Percentiles rank a stretch among this genome's conserved stretches.
phyloP scores from a whole-genome alignment of 92 coral and sea anemone species.

The Palythoa grandiflora region DNA sequence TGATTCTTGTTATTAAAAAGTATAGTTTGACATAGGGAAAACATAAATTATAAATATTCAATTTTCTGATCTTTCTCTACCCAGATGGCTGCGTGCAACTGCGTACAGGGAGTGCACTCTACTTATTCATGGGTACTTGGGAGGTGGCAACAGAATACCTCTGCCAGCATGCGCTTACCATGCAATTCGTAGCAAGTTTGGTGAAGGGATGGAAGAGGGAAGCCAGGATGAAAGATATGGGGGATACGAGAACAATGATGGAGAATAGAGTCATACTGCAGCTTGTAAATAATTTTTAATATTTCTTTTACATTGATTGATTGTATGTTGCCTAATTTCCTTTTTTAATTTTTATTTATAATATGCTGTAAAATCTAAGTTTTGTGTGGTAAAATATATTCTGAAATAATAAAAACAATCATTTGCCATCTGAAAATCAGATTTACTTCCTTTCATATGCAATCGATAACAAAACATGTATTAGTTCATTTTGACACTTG shows the following conservation, averaged over 20 bases:
- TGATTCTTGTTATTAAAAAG: background rate
- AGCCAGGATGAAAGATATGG: background rate
- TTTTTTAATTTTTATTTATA: too few species aligned
- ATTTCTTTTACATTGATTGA: too few species aligned
- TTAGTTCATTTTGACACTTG: too few species aligned
- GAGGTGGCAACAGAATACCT: conserved; percentile 20
- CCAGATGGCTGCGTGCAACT: conserved; percentile 35
- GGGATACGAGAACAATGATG: conserved; percentile 29
- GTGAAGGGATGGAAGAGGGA: background rate
- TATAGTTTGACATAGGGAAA: background rate
- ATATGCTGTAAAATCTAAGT: too few species aligned
- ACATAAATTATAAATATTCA: background rate
- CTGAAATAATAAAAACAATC: too few species aligned
- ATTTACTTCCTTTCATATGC: too few species aligned
- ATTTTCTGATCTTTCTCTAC: conserved; percentile 2
- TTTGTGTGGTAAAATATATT: too few species aligned
- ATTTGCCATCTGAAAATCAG: too few species aligned
- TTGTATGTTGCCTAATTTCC: too few species aligned
- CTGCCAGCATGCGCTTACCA: conserved; percentile 19
- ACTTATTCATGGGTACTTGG: conserved; percentile 8
- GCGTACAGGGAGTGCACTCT: conserved; percentile 25
- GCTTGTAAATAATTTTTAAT: background rate
- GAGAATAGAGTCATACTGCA: background rate
- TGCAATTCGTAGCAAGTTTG: conserved; percentile 1
- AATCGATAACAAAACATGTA: too few species aligned